A percentile compares a stretch with the other conserved stretches of the same genome.
These are phyloP conservation scores for Notospermus geniculatus DNA, from an alignment of 1,140 invertebrate genomes.

Conservation along the genomic window DNA sequence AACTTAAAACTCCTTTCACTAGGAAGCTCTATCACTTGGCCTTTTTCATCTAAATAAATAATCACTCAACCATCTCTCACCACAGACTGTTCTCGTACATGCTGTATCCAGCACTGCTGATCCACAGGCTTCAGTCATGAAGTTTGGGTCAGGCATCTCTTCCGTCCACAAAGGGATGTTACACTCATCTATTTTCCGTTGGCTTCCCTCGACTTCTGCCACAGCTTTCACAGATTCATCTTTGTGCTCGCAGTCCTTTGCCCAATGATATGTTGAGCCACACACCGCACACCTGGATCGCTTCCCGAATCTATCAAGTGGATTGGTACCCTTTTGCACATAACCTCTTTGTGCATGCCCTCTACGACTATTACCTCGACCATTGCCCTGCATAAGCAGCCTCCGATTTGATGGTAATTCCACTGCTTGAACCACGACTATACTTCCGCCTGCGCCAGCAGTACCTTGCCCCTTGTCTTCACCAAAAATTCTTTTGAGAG, in stretches of 20 bases:
- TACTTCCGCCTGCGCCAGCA: too few relatives aligned
- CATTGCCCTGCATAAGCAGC: too few relatives aligned
- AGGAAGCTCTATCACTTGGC: not conserved
- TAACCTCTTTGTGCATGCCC: not conserved
- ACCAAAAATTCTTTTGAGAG: conserved; percentile 17
- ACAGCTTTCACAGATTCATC: conserved; percentile 9
- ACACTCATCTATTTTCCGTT: conserved; percentile 13
- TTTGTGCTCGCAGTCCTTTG: conserved; percentile 10
- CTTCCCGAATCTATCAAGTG: conserved; percentile 1
- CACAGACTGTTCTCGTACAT: conserved; percentile 15
- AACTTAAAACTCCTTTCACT: conserved; percentile 19
- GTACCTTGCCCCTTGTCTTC: not conserved
- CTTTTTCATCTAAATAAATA: not conserved
- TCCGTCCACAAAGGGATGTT: conserved; percentile 21
- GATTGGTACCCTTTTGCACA: not conserved
- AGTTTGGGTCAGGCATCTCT: not conserved
- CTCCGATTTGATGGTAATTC: not conserved
- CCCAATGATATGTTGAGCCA: conserved; percentile 9
- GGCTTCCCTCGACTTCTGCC: too few relatives aligned
- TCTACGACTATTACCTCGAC: not conserved
- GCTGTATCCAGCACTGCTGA: conserved; percentile 24
- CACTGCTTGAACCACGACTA: too few relatives aligned
- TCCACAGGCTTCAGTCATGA: conserved; percentile 19
- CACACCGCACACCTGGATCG: not conserved
- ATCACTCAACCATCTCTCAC: conserved; percentile 11